Percentiles rank a stretch among this genome's conserved stretches.
Conservation (phyloP, 92 coral and sea anemone species). For the Galaxea fascicularis region DNA sequence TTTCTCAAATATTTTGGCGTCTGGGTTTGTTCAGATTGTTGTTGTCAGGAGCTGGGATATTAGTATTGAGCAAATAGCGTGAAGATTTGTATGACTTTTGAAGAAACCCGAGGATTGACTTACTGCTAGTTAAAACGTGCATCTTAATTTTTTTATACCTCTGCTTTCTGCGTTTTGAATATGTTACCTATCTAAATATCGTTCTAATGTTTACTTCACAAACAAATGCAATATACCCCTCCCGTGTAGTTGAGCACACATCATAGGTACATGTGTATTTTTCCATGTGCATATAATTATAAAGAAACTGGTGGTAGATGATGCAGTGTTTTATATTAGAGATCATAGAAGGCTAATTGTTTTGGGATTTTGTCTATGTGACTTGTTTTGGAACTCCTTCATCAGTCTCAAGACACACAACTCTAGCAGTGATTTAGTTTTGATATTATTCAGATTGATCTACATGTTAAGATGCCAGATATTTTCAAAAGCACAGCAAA, state of each 20-base stretch:
- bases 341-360: too few species aligned
- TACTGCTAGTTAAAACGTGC: slow-evolving; percentile 13
- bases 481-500: neutral
- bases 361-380: too few species aligned
- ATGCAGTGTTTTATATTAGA: too few species aligned
- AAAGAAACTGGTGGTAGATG: too few species aligned
- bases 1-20: neutral
- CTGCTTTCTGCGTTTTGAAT: neutral
- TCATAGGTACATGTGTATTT: too few species aligned
- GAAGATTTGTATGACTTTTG: slow-evolving; percentile 36
- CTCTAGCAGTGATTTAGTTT: too few species aligned
- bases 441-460: too few species aligned
- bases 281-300: slow-evolving; percentile 12
- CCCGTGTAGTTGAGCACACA: too few species aligned
- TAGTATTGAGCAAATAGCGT: slow-evolving; percentile 12
- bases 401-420: neutral
- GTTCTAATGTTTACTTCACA: neutral
- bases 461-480: neutral
- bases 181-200: neutral
- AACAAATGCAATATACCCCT: neutral
- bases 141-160: neutral
- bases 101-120: slow-evolving; percentile 17
- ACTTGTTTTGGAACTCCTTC: too few species aligned
- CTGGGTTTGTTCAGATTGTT: slow-evolving; percentile 11
- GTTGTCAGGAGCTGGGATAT: neutral